These are phyloP conservation scores for Gryllus bimaculatus DNA, from an alignment of 1,140 invertebrate species.

Conservation along the genomic window DNA sequence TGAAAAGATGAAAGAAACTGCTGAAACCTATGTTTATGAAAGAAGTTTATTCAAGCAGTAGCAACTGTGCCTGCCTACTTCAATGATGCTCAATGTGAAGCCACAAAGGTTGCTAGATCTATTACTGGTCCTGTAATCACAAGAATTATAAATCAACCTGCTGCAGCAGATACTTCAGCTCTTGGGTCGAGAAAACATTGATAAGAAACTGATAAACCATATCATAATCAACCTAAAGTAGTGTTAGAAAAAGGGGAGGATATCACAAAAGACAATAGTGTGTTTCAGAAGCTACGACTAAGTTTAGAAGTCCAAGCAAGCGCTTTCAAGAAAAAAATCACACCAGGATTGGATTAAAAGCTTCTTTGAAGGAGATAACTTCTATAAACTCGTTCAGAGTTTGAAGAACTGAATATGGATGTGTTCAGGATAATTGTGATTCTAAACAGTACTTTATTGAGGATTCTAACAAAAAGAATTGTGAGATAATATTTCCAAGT, in stretches of 20 bases:
- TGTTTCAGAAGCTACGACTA: conserved; percentile 94
- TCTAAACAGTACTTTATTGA: too few species aligned
- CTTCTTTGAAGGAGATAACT: conserved; percentile 97
- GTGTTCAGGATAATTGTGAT: too few species aligned
- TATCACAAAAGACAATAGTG: conserved; percentile 87
- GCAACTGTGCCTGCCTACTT: conserved; percentile 98
- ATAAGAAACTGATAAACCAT: conserved; percentile 96
- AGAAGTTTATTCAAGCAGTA: conserved; percentile 86
- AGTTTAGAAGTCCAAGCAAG: conserved; percentile 96
- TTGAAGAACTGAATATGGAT: conserved; percentile 99
- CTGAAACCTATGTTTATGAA: conserved; percentile 92
- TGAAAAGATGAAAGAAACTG: conserved; percentile 96
- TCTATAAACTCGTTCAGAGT: conserved; percentile 99
- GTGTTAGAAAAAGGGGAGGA: conserved; percentile 99
- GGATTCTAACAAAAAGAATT: too few species aligned
- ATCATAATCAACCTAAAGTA: conserved; percentile 98
- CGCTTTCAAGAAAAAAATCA: conserved; percentile 90
- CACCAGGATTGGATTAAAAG: conserved; percentile 97
- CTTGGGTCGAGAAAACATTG: conserved; percentile 97
- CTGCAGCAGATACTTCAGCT: conserved; percentile 99
- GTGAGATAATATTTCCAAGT: too few species aligned
- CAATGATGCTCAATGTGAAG: conserved; percentile 96
- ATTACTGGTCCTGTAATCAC: conserved; percentile 93
- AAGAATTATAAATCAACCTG: conserved; percentile 99
- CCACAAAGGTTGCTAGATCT: conserved; percentile 84